Evolutionary conservation across 2,113 vertebrate species (phyloP).

Genomic region (Ibidorhyncha struthersii): DNA sequence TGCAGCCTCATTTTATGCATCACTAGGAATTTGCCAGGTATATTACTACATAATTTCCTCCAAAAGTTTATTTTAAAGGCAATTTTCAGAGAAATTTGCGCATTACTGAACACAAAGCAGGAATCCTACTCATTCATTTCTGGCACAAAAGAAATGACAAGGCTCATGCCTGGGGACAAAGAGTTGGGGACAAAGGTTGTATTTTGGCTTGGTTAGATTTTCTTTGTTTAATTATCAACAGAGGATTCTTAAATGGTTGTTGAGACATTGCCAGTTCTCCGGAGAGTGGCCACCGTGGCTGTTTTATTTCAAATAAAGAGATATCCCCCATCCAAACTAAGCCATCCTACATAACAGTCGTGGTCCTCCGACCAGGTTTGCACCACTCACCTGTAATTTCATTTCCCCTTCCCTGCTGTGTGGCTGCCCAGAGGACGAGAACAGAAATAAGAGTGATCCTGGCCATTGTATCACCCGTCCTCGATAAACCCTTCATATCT

Average conservation of each 20-base stretch:
- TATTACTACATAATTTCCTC: background rate
- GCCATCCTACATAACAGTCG: background rate
- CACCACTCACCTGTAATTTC: constrained; percentile 59
- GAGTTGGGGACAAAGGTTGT: background rate
- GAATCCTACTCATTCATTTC: background rate
- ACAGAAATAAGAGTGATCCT: background rate
- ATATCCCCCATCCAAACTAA: background rate
- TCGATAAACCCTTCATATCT: background rate
- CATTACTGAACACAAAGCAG: background rate
- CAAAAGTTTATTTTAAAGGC: background rate
- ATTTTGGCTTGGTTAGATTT: background rate
- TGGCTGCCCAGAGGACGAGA: constrained; percentile 19
- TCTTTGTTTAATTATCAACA: background rate
- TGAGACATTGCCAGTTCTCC: background rate
- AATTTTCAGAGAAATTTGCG: background rate
- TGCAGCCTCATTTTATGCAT: background rate
- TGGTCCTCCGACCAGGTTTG: background rate
- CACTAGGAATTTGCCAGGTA: background rate
- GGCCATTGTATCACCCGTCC: background rate
- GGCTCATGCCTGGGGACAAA: background rate
- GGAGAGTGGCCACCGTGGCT: background rate
- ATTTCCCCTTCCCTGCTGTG: background rate
- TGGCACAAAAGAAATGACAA: background rate
- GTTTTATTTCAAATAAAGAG: background rate
- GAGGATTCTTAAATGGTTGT: background rate